Percentiles rank a stretch among this genome's conserved stretches.
Conservation (phyloP, 2,113 vertebrate genomes). For the Anolis carolinensis region DNA sequence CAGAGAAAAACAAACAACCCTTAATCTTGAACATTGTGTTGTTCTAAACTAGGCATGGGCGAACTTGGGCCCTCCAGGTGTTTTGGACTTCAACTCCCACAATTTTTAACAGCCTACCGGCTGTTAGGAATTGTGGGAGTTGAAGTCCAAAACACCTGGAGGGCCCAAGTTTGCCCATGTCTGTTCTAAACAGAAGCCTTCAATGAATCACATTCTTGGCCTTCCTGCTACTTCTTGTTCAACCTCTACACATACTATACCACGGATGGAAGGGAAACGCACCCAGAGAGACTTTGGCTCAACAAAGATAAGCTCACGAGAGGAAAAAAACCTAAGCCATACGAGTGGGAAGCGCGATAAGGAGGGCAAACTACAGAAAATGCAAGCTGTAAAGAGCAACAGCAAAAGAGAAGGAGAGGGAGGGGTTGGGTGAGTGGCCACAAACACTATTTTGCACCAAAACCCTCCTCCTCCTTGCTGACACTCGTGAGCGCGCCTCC, state of each 20-base stretch:
- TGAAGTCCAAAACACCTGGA: too few species aligned
- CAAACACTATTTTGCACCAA: slow-evolving; percentile 14
- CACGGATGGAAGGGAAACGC: neutral
- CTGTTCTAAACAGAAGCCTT: too few species aligned
- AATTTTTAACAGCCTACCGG: too few species aligned
- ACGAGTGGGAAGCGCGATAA: slow-evolving; percentile 11
- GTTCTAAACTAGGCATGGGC: neutral
- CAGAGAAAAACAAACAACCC: neutral
- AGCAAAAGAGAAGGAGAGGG: neutral
- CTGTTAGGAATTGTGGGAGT: too few species aligned
- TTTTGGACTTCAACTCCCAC: too few species aligned
- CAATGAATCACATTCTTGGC: too few species aligned
- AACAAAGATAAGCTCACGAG: slow-evolving; percentile 11
- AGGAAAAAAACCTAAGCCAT: neutral
- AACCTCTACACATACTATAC: neutral
- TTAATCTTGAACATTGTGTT: neutral
- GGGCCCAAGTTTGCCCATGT: too few species aligned
- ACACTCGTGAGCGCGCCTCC: neutral
- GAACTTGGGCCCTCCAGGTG: too few species aligned
- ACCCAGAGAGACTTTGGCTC: neutral
- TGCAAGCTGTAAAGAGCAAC: neutral
- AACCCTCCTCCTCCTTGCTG: neutral
- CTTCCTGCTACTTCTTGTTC: too few species aligned
- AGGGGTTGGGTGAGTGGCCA: neutral
- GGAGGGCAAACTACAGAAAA: neutral